Base-by-base conservation (phyloP, 1,140 invertebrate genomes). In the Drosophila pandora region DNA sequence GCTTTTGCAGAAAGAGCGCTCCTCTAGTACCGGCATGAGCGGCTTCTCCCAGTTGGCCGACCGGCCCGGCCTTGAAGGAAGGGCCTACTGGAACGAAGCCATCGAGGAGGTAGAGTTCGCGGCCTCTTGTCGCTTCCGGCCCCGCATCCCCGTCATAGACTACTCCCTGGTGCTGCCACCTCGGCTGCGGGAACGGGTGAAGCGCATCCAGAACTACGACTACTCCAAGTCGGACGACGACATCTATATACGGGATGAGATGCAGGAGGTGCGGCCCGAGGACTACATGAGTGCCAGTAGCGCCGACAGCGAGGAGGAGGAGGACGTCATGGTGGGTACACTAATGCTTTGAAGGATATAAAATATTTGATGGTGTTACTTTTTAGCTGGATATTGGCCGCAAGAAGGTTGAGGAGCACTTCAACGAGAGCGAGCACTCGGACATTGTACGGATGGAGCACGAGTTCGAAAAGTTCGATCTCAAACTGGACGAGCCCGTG, bases 371-470 rank as follows among this genome's bases (percentile, higher is more conserved):
- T 17, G 39, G 8, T 50, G 0, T 23, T 25, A 48, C 6, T 57
- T 48, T 48, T 21, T 22, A 47, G 48, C 53, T 58, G 0, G 64
- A 78, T 12, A 39, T 37, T 2, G 59, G 67, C 0, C 74, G 78
- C 1, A 82, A 87, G 10, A 87, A 82, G 25, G 37, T 87, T 17
- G 81, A 85, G 52, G 82, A 88, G 23, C 63, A 71, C 10, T 90
- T 88, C 30, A 90, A 76, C 32, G 90, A 91, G 55, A 91, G 88
- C 17, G 76, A 85, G 2, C 79, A 89, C 49, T 90, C 90, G 4
- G 88, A 91, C 22, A 85, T 91, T 12, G 79, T 89, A 23, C 76
- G 75, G 28, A 63, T 81, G 71, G 90, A 91, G 54, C 67, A 90
- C 34, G 87, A 91, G 30, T 84, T 81, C 30, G 72, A 72, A 2